Percentiles rank a stretch among this genome's conserved stretches.
Conservation (phyloP, 2,888 invertebrate species). For the Villa cingulata region DNA sequence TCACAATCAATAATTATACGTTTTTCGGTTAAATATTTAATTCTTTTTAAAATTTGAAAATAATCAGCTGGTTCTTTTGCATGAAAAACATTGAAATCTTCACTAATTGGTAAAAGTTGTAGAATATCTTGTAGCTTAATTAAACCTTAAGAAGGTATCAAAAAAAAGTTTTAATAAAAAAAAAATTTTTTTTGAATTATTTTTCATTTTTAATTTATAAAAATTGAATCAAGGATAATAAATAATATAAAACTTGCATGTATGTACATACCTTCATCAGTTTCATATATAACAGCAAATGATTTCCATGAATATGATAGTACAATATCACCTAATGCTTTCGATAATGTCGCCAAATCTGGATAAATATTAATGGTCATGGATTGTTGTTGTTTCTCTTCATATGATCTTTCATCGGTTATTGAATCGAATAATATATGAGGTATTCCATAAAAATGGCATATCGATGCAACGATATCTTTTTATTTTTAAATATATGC, state of each 20-base stretch:
- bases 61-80: constrained; percentile 37
- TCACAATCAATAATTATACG: constrained; percentile 67
- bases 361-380: constrained; percentile 60
- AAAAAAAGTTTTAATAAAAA: no score
- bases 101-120: constrained; percentile 50
- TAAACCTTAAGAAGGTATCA: constrained; percentile 41
- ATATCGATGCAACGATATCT: constrained; percentile 41
- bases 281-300: constrained; percentile 73
- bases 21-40: constrained; percentile 50
- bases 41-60: constrained; percentile 54
- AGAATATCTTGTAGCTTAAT: constrained; percentile 65
- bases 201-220: no score
- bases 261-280: constrained; percentile 54
- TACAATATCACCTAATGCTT: constrained; percentile 62
- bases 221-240: no score
- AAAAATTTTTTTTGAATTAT: no score
- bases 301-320: constrained; percentile 62
- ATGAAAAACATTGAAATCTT: constrained; percentile 52
- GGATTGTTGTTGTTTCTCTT: constrained; percentile 35
- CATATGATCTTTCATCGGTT: constrained; percentile 30
- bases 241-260: no score
- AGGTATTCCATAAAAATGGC: constrained; percentile 49
- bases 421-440: constrained; percentile 49
- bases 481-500: not conserved
- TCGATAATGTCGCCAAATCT: constrained; percentile 45